Evolutionary conservation across 1,140 invertebrate genomes (phyloP).

Genomic region (Nephila pilipes): DNA sequence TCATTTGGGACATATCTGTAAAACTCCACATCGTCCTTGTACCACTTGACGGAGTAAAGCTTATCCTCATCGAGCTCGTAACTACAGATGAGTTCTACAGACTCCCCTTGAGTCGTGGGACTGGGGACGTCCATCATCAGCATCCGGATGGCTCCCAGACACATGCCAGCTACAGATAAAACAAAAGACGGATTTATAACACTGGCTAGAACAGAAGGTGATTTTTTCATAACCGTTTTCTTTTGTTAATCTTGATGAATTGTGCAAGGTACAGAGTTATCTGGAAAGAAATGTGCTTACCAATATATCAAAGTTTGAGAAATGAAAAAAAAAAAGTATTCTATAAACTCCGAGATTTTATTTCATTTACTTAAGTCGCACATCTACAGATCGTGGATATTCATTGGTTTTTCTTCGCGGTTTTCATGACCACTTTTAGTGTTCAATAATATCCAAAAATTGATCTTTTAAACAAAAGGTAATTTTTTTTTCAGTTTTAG

Average conservation of each 20-base stretch:
- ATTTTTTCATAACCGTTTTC: not conserved
- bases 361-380: no score
- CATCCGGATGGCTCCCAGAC: slow-evolving; percentile 68
- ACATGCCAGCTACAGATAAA: slow-evolving; percentile 82
- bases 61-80: slow-evolving; percentile 88
- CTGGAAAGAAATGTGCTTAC: no score
- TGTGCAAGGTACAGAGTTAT: not conserved
- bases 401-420: no score
- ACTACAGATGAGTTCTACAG: slow-evolving; percentile 87
- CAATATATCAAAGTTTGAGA: no score
- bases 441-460: no score
- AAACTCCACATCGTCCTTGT: slow-evolving; percentile 89
- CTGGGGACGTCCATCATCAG: slow-evolving; percentile 85
- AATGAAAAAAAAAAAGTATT: no score
- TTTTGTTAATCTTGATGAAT: not conserved
- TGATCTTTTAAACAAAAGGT: no score
- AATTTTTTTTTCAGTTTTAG: no score
- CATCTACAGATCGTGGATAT: no score
- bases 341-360: no score
- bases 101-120: slow-evolving; percentile 86
- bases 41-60: slow-evolving; percentile 91
- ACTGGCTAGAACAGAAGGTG: not conserved
- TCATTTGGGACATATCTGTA: slow-evolving; percentile 89
- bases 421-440: no score
- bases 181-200: not conserved